Percentiles rank a stretch among this genome's conserved stretches.
These are phyloP conservation scores for Meda fulgida DNA, from an alignment of 2,797 vertebrate genomes.

Conservation along the genomic window DNA sequence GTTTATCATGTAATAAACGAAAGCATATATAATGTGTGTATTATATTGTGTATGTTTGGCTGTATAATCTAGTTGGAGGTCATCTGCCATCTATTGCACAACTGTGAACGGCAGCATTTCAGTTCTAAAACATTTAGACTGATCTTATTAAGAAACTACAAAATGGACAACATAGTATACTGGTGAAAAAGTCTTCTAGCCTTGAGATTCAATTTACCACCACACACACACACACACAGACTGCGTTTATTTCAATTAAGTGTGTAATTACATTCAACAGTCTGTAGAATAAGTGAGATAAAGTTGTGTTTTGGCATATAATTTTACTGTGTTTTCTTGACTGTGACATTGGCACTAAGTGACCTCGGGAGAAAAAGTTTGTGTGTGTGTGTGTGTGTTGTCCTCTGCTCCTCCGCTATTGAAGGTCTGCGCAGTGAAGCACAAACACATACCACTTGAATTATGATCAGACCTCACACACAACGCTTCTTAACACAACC, in stretches of 20 bases:
- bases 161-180: background rate
- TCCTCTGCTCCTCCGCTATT: slow-evolving; percentile 75
- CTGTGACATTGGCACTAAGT: slow-evolving; percentile 18
- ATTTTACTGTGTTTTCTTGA: slow-evolving; percentile 20
- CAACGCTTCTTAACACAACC: slow-evolving; percentile 6
- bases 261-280: background rate
- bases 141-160: background rate
- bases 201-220: background rate
- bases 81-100: slow-evolving; percentile 77
- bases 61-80: slow-evolving; percentile 60
- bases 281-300: background rate
- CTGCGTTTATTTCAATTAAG: slow-evolving; percentile 22
- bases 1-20: background rate
- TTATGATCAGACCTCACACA: slow-evolving; percentile 51
- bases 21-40: background rate
- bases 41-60: background rate
- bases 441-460: slow-evolving; percentile 58
- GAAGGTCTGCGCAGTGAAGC: slow-evolving; percentile 78
- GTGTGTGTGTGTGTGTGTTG: slow-evolving; percentile 65
- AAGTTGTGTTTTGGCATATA: slow-evolving; percentile 33
- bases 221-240: background rate
- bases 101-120: slow-evolving; percentile 50
- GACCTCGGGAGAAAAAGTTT: slow-evolving; percentile 15
- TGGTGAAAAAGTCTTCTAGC: background rate
- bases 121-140: background rate